phyloP scores from a whole-genome alignment of 2,113 vertebrate genomes.

The Meleagris gallopavo region DNA sequence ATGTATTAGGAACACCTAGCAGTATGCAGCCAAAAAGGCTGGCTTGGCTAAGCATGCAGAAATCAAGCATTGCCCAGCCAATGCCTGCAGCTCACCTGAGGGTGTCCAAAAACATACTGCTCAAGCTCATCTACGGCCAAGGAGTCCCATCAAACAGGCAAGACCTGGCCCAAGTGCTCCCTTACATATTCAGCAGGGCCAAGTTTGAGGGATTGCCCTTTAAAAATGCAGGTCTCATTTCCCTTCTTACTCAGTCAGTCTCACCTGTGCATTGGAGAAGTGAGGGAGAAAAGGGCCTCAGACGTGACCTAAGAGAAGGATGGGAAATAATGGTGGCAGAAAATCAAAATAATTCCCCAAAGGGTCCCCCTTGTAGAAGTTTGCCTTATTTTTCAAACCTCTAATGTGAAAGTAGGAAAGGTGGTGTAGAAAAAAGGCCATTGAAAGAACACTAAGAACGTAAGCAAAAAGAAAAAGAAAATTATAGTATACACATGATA shows the following conservation, averaged over 20 bases:
- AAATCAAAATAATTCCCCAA: neutral
- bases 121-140: neutral
- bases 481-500: neutral
- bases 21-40: rapidly evolving
- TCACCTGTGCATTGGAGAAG: neutral
- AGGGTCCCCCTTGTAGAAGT: rapidly evolving
- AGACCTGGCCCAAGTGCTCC: neutral
- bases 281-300: rapidly evolving
- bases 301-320: rapidly evolving
- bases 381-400: neutral
- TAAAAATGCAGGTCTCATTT: neutral
- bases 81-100: neutral
- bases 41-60: neutral
- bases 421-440: neutral
- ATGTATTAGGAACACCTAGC: rapidly evolving
- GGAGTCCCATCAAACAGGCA: neutral
- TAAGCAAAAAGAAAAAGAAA: neutral
- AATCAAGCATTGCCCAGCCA: neutral
- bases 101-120: neutral
- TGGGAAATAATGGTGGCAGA: rapidly evolving
- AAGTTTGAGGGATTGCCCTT: rapidly evolving
- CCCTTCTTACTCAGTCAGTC: neutral
- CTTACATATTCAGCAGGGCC: rapidly evolving
- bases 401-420: neutral
- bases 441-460: neutral